Percentiles rank a stretch among this genome's conserved stretches.
Conservation (phyloP, 2,113 vertebrate genomes). For the Tragelaphus buxtoni region DNA sequence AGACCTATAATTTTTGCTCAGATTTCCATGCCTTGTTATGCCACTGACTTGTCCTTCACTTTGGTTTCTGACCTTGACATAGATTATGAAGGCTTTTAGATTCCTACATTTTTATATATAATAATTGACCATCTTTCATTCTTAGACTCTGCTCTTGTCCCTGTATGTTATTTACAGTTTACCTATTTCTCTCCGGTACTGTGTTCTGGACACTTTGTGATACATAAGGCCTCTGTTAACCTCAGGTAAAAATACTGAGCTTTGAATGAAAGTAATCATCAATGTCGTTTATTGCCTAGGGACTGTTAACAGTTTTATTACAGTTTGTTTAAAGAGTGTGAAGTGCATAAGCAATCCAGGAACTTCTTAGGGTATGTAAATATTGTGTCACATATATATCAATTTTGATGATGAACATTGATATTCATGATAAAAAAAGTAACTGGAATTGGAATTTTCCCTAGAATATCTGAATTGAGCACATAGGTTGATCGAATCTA, state of each 20-base stretch:
- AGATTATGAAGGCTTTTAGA: not conserved
- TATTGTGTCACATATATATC: slow-evolving; percentile 48
- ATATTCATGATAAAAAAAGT: slow-evolving; percentile 62
- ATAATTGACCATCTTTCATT: not conserved
- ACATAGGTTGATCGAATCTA: slow-evolving; percentile 66
- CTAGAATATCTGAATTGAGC: slow-evolving; percentile 61
- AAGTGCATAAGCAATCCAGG: slow-evolving; percentile 20
- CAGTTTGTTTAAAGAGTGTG: slow-evolving; percentile 27
- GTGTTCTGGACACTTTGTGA: not conserved
- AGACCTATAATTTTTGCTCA: not conserved
- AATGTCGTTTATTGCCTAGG: slow-evolving; percentile 26
- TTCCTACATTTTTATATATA: not conserved
- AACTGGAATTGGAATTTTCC: slow-evolving; percentile 70
- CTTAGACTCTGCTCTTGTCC: not conserved
- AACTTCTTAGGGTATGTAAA: slow-evolving; percentile 49
- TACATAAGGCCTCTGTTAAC: not conserved
- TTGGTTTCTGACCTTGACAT: not conserved
- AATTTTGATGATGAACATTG: slow-evolving; percentile 59
- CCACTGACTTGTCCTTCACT: not conserved
- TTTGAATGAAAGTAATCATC: not conserved
- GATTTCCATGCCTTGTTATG: not conserved
- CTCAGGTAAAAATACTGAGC: not conserved
- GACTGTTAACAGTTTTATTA: slow-evolving; percentile 38
- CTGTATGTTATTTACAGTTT: not conserved
- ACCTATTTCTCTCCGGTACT: not conserved